Base-by-base conservation (phyloP, 2,888 invertebrate genomes). In the Ashinkailepas kermadecensis region DNA sequence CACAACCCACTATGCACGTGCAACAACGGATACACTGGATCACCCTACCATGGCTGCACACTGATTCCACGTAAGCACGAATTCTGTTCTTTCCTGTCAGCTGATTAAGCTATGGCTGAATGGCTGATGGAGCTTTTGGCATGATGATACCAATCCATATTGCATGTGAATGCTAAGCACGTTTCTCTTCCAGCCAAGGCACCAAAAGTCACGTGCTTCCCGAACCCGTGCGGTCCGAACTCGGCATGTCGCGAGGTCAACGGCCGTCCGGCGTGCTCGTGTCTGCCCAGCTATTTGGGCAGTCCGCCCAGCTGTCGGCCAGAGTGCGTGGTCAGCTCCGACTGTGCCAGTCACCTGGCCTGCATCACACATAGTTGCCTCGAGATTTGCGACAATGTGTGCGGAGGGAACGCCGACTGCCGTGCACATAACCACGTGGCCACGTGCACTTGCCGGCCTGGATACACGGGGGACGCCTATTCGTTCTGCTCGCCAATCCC, bases 301-400 rank as follows among this genome's bases (percentile, higher is more conserved):
- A 87, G 89, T 39, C 91, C 92, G 64, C 82, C 59, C 23, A 81
- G 82, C 13, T 86, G 86, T 91, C 93, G 84, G 92, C 93, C 95
- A 85, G 93, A 94, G 88, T 95, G 95, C 87, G 91, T 93, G 85
- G 91, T 93, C 82, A 94, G 94, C 86, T 92, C 93, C 0, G 95
- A 95, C 87, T 95, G 95, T 86, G 86, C 90, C 93, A 87, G 90
- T 92, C 84, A 84, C 81, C 94, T 94, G 23, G 94, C 94, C 21
- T 95, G 95, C 86, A 91, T 94, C 59, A 92, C 92, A 84, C 93
- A 80, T n/a, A 58, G 82, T 80, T 94, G 94, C 86, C 88, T 88
- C 82, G 92, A 94, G 86, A 93, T 94, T 23, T 94, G 25, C 59
- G 82, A 82, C 9, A 82, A 83, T 12, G 74, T 93, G 11, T 85